Evolutionary conservation across 30 jellyfish, hydroid and myxozoan genomes (phyloP), one percentile per base, ranked within the genome.

Genomic region (Aurelia coerulea): DNA sequence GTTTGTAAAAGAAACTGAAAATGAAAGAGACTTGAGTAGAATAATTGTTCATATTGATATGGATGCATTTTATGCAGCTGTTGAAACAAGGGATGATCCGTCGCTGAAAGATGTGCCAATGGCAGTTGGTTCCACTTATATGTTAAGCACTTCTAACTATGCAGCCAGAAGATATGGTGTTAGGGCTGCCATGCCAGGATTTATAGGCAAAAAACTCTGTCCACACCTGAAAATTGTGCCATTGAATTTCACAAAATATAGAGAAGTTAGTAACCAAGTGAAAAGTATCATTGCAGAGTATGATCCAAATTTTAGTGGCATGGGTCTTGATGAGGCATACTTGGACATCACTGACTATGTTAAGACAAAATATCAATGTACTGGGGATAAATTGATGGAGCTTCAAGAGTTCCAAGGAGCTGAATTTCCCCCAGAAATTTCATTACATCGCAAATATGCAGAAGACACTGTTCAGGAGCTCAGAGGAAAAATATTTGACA

Each of bases 21-120:
- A 66, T 10, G 80, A 72, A 32, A 35, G 96, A 72, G 97, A 95
- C 65, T 71, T 95, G 54, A 73, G 93, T 33, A 65, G 95, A 49
- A 82, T 91, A 1, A 79, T 96, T 31, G 98, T 88, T 15, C 99
- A 96, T 78, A 66, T 96, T 62, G 99, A 96, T 65, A 96, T 96
- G 99, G 99, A 96, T 77, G 99, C 99, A 7, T 96, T 96, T 74
- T 96, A 87, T 91, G 99, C 99, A 39, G 98, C 98, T 9, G 99
- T 96, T 73, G 99, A 96, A 65, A 90, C 96, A 67, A 80, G 98
- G 73, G 98, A 96, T 83, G 68, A 90, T 58, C 98, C 98, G 3
- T 42, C 83, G 29, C 76, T 96, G 0, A 78, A 78, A 83, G 94
- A 79, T 64, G 56, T 90, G 6, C 99, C 99, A 18, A 96, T 96